Percentiles rank a stretch among this genome's conserved stretches.
phyloP scores from a whole-genome alignment of 2,888 invertebrate genomes.

The Hypsopygia costalis region DNA sequence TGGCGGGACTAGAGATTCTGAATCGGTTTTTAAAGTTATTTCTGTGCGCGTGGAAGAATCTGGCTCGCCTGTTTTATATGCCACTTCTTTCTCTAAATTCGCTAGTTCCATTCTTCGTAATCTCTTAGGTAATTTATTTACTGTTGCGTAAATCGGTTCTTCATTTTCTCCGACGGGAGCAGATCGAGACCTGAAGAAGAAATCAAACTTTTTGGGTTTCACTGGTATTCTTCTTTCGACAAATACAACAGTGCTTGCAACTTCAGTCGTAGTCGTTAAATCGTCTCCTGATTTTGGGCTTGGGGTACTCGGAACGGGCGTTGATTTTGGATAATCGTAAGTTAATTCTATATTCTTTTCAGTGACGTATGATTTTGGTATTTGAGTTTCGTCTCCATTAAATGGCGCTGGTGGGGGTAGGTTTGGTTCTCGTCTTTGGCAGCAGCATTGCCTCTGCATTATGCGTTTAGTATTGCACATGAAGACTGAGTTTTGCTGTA shows the following conservation, averaged over 20 bases:
- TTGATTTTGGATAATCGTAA: constrained; percentile 72
- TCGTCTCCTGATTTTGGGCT: constrained; percentile 58
- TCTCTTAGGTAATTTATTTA: constrained; percentile 74
- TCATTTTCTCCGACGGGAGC: constrained; percentile 73
- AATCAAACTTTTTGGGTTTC: constrained; percentile 69
- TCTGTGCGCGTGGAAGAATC: constrained; percentile 69
- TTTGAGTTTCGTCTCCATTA: constrained; percentile 34
- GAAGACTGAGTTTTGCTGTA: constrained; percentile 73
- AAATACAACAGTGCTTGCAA: constrained; percentile 75
- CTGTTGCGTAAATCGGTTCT: constrained; percentile 75
- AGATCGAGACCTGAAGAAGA: constrained; percentile 74
- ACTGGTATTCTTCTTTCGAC: constrained; percentile 71
- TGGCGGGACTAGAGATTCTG: constrained; percentile 60
- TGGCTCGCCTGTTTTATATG: constrained; percentile 61
- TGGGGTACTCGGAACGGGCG: constrained; percentile 49
- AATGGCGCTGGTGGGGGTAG: constrained; percentile 16
- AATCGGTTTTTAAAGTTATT: constrained; percentile 62
- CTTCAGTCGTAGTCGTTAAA: constrained; percentile 72
- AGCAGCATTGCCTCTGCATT: constrained; percentile 64
- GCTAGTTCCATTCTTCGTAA: constrained; percentile 68
- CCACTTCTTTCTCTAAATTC: constrained; percentile 71
- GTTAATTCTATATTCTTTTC: constrained; percentile 76
- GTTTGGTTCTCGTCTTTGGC: constrained; percentile 48
- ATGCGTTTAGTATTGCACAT: constrained; percentile 72
- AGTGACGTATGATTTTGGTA: constrained; percentile 65